Evolutionary conservation across 2,113 vertebrate genomes (phyloP).

Genomic region (Gymnogyps californianus): DNA sequence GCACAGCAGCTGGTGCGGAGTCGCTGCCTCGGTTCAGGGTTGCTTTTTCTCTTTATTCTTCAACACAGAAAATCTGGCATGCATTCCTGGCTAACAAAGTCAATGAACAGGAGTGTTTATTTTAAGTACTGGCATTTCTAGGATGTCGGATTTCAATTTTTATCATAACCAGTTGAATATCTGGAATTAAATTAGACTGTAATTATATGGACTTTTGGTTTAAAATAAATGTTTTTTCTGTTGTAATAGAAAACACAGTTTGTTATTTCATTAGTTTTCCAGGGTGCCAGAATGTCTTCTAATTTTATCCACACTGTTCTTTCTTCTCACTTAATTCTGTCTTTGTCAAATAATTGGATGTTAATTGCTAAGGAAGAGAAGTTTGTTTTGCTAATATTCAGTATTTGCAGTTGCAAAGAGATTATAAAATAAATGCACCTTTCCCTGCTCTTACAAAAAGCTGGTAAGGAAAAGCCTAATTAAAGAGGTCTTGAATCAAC

Average conservation of each 20-base stretch:
- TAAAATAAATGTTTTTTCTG: not conserved
- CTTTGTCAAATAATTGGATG: not conserved
- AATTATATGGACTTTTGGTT: not conserved
- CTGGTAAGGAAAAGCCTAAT: not conserved
- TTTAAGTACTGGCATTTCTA: not conserved
- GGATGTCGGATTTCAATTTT: not conserved
- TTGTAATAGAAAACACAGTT: not conserved
- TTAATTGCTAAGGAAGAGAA: not conserved
- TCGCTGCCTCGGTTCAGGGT: no score
- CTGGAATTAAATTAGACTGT: not conserved
- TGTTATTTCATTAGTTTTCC: not conserved
- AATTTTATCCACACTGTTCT: not conserved
- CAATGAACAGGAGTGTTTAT: not conserved
- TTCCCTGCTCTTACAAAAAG: not conserved
- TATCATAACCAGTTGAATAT: not conserved
- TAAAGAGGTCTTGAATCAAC: not conserved
- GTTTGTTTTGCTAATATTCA: not conserved
- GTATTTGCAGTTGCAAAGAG: not conserved
- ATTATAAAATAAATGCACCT: not conserved
- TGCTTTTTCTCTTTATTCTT: not conserved
- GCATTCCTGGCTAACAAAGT: not conserved
- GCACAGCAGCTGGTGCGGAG: rapidly evolving
- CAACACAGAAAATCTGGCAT: not conserved
- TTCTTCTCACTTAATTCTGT: not conserved
- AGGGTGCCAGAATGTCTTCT: not conserved